Evolutionary conservation across 1,140 invertebrate species (phyloP), one percentile per base, ranked within the genome.

Genomic region (Drosophila lowei): DNA sequence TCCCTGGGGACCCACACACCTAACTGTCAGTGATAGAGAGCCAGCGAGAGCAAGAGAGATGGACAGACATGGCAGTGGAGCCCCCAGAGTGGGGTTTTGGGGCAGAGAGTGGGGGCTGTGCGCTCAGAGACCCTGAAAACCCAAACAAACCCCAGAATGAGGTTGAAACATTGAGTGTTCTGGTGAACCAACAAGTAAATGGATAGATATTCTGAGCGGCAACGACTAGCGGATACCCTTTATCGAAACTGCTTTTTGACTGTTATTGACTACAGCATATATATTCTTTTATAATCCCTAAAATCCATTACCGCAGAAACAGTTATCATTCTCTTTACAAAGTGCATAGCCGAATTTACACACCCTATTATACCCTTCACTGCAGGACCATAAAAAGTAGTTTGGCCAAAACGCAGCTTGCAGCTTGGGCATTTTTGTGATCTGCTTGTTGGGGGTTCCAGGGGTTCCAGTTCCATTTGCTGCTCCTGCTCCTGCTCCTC

Each of bases 1-100:
- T 75, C 56, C 55, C 61, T 42, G 1, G 73, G 72, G 72, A 58
- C 49, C 46, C 67, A 50, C 85, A 78, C 81, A 86, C 81, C 81
- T 86, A 86, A 86, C 73, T 77, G 81, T 74, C 81, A 74, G 77
- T 66, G 67, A 78, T 49, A 52, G 60, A 50, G 66, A 54, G 58
- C 49, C 42, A 13, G 50, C 30, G 9, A 38, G 43, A 13, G 30
- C 7, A 7, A 21, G 41, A 28, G 21, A 43, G 7, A 9, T 0
- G 28, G 25, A 15, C 28, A 30, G 42, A 43, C 46, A 70, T 42
- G 49, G 54, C 46, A 46, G 59, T 43, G 58, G 25, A 25, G 43
- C 25, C 23, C 46, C 38, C 18, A 16, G 23, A 15, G 23, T n/a
- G 1, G 15, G 5, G 16, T 42, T 25, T 15, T 43, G 13, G 28